phyloP scores from a whole-genome alignment of 2,113 vertebrate species.

The Mellivora capensis region DNA sequence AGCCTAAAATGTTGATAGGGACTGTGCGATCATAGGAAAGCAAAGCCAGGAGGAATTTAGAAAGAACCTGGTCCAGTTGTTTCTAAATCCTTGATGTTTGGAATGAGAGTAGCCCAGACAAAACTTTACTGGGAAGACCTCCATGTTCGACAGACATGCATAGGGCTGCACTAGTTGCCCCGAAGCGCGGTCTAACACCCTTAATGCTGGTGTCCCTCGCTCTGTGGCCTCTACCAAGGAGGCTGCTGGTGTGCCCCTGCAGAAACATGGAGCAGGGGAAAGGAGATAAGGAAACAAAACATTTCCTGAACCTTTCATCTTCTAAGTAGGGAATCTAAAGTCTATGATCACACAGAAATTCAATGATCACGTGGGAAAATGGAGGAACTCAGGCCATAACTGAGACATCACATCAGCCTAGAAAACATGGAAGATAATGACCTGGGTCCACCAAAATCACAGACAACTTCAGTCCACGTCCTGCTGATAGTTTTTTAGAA shows the following conservation, averaged over 20 bases:
- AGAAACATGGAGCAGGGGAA: background rate
- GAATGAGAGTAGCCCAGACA: background rate
- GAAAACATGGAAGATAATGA: background rate
- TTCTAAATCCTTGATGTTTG: background rate
- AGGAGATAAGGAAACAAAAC: background rate
- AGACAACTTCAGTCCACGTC: background rate
- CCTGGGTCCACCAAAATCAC: background rate
- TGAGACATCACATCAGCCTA: background rate
- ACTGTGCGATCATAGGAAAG: background rate
- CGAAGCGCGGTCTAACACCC: background rate
- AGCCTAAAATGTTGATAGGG: background rate
- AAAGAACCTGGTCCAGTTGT: background rate
- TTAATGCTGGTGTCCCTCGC: background rate
- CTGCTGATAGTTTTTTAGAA: background rate
- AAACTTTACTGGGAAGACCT: background rate
- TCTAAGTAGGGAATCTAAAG: background rate
- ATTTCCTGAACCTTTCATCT: background rate
- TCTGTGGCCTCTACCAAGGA: background rate
- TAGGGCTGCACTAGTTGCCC: rapidly evolving
- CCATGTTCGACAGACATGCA: background rate
- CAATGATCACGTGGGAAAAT: background rate
- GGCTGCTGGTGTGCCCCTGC: background rate
- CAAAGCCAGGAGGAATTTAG: background rate
- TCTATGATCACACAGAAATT: background rate
- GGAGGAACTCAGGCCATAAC: background rate